Base-by-base conservation (phyloP, 2,113 vertebrate species). In the Asarcornis scutulata region DNA sequence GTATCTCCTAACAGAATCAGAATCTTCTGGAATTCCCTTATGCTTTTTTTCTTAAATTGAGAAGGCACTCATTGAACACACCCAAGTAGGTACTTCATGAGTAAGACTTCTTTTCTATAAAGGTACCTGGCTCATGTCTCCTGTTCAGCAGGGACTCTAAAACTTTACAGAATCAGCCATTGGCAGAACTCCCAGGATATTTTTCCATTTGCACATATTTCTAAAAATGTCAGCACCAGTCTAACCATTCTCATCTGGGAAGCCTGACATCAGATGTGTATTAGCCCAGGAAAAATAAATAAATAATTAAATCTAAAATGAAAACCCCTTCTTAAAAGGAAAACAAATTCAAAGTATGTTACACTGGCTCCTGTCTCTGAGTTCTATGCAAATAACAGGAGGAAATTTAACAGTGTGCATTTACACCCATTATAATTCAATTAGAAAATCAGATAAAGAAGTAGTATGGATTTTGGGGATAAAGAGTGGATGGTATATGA, bases 171-270 rank as follows among this genome's bases (percentile, higher is more conserved):
- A 89, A 96, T 80, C 88, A 86, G 66, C 40, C 44, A 0, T 0
- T 97, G 96, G 94, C 93, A 96, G 74, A 31, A 68, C 91, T 96
- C 97, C 95, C 67, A 85, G 94, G 83, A 74, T 97, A 94, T 80
- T 96, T 95, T 97, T 97, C 93, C 93, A 94, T 92, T 95, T 0
- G 67, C 91, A 87, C 63, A 83, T 71, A 94, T 86, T 96, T 97
- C 90, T 97, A 95, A 95, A 97, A 96, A 95, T 93, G 94, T 93
- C 94, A 91, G 18, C 3, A 5, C 56, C 81, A 80, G 69, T 72
- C 91, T 60, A 94, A 92, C 89, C 75, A 93, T 44, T 91, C 93
- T 94, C 88, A 85, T 93, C 75, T 90, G 88, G 72, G 77, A 85
- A 91, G 91, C 50, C 86, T 82, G 81, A 92, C 90, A 94, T 92